phyloP scores from a whole-genome alignment of 2,797 vertebrate genomes.

The Pelodytes ibericus region DNA sequence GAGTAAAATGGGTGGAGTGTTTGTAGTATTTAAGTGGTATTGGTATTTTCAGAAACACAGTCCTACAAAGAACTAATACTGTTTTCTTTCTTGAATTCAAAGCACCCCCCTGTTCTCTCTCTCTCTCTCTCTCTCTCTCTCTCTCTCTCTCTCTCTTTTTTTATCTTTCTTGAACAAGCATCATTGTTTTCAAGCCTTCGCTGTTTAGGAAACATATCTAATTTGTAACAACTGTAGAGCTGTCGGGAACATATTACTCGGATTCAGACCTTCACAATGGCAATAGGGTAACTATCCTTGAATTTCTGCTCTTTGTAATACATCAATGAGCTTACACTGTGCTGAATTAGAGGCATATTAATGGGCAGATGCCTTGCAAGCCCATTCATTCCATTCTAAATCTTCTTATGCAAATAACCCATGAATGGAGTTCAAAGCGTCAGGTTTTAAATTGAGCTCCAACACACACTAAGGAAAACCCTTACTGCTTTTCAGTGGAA shows the following conservation, averaged over 20 bases:
- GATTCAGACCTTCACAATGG: conserved; percentile 94
- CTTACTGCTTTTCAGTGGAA: conserved; percentile 66
- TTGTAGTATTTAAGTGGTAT: conserved; percentile 24
- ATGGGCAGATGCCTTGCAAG: conserved; percentile 92
- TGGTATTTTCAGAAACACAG: conserved; percentile 11
- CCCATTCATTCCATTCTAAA: conserved; percentile 92
- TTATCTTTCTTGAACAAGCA: conserved; percentile 34
- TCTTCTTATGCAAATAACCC: conserved; percentile 99
- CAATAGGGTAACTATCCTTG: conserved; percentile 96
- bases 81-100: conserved; percentile 25
- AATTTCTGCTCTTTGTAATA: conserved; percentile 90
- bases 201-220: conserved; percentile 89
- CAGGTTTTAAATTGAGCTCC: conserved; percentile 87
- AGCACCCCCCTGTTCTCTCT: neutral
- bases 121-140: too few species aligned
- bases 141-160: neutral
- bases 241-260: conserved; percentile 82
- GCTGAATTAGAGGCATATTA: conserved; percentile 99
- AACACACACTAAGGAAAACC: conserved; percentile 72
- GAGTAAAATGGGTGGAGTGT: neutral
- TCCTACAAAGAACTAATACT: conserved; percentile 21
- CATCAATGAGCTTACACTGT: conserved; percentile 99
- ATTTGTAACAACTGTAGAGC: conserved; percentile 98
- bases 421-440: conserved; percentile 99
- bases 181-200: conserved; percentile 39